Evolutionary conservation across 2,797 vertebrate species (phyloP).

Genomic region (Apodemus agrarius): DNA sequence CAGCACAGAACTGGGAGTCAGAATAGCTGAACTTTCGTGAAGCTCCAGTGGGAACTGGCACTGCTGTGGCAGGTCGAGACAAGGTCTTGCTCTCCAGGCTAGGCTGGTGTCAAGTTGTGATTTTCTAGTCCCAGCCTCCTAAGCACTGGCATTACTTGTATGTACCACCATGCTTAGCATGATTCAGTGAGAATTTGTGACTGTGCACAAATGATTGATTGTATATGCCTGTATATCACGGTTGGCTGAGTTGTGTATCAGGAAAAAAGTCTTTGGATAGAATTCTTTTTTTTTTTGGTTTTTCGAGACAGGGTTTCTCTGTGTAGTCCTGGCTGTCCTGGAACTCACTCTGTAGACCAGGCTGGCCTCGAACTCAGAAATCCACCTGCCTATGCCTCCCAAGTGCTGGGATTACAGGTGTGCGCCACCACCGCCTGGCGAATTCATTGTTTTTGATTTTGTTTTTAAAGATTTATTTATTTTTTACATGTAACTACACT

Average conservation of each 20-base stretch:
- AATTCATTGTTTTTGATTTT: too few species aligned
- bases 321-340: too few species aligned
- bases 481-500: too few species aligned
- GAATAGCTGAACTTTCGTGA: neutral
- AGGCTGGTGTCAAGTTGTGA: neutral
- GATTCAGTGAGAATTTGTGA: neutral
- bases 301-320: too few species aligned
- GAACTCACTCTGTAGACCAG: too few species aligned
- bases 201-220: neutral
- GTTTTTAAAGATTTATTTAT: too few species aligned
- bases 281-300: too few species aligned
- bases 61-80: neutral
- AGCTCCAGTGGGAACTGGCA: neutral
- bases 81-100: neutral
- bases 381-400: too few species aligned
- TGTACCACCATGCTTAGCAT: neutral
- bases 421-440: too few species aligned
- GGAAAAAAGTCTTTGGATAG: slow-evolving; percentile 7
- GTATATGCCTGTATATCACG: neutral
- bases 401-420: too few species aligned
- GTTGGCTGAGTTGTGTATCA: neutral
- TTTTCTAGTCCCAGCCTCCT: neutral
- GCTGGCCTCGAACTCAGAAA: too few species aligned
- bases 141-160: neutral
- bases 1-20: neutral